A percentile compares a stretch with the other conserved stretches of the same genome.
phyloP scores from a whole-genome alignment of 2,797 vertebrate species.

The Borostomias antarcticus region DNA sequence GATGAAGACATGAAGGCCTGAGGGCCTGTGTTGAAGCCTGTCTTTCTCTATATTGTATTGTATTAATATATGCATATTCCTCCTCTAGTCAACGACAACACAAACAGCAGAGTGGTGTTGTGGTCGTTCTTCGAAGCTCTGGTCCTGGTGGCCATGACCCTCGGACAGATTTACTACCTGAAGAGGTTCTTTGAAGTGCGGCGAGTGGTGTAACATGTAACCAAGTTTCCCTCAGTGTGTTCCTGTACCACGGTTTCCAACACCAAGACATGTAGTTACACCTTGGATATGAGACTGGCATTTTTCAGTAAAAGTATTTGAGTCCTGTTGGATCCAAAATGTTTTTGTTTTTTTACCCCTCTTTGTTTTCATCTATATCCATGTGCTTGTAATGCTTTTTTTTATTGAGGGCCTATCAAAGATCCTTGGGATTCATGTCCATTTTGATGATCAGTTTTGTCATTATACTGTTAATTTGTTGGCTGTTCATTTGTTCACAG shows the following conservation, averaged over 20 bases:
- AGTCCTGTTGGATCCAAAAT: conserved; percentile 44
- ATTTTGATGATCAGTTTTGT: conserved; percentile 28
- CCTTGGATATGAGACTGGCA: conserved; percentile 60
- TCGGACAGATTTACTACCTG: conserved; percentile 99
- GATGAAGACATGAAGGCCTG: neutral
- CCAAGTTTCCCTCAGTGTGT: conserved; percentile 48
- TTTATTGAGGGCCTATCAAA: conserved; percentile 40
- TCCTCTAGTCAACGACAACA: conserved; percentile 95
- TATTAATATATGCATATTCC: neutral
- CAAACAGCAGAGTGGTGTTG: conserved; percentile 98
- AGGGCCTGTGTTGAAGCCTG: neutral
- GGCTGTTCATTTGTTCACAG: conserved; percentile 9
- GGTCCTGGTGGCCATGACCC: conserved; percentile 98
- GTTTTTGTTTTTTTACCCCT: conserved; percentile 22
- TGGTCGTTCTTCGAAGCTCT: conserved; percentile 99
- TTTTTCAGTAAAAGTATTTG: conserved; percentile 56
- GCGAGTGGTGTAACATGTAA: conserved; percentile 73
- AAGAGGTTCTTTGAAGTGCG: conserved; percentile 99
- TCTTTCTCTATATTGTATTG: neutral
- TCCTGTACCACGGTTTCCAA: conserved; percentile 49
- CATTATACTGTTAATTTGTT: neutral
- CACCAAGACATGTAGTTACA: conserved; percentile 63
- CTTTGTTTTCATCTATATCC: conserved; percentile 48
- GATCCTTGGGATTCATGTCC: conserved; percentile 35
- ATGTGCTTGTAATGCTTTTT: conserved; percentile 40